Conservation (phyloP, 2,797 vertebrate genomes). For the Gobio occitaniae region DNA sequence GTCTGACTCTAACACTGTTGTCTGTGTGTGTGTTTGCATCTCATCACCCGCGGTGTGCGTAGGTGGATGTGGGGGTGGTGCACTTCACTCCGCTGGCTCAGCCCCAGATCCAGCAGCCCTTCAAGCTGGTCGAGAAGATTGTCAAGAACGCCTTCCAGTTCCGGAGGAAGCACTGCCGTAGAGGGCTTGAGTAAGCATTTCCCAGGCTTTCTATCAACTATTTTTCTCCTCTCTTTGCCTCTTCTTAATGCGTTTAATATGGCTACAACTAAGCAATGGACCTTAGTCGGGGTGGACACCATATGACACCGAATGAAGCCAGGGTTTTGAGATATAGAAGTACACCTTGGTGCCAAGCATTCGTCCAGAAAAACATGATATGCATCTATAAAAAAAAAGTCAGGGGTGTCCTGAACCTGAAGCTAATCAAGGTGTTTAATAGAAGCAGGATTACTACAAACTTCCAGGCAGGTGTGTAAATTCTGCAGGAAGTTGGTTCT, state of each 20-base stretch:
- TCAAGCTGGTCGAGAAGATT: conserved; percentile 92
- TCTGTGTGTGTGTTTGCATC: conserved; percentile 43
- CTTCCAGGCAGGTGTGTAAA: neutral
- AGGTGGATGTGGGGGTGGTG: conserved; percentile 95
- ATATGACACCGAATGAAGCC: neutral
- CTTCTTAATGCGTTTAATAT: neutral
- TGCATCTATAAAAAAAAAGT: neutral
- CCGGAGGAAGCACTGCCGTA: conserved; percentile 90
- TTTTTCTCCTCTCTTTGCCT: neutral
- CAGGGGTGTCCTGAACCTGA: neutral
- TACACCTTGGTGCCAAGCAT: neutral
- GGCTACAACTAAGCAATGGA: neutral
- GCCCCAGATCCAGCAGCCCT: conserved; percentile 92
- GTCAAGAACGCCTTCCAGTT: conserved; percentile 91
- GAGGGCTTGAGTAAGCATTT: conserved; percentile 86
- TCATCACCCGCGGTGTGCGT: conserved; percentile 49
- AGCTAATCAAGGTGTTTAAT: neutral
- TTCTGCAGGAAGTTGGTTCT: neutral
- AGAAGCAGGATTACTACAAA: neutral
- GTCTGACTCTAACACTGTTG: conserved; percentile 31
- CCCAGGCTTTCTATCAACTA: conserved; percentile 2
- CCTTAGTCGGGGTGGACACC: neutral
- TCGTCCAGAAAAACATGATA: neutral
- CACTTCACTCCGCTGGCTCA: conserved; percentile 89
- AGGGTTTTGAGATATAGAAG: neutral